phyloP scores from a whole-genome alignment of 2,797 vertebrate species.

The Bucorvus abyssinicus region DNA sequence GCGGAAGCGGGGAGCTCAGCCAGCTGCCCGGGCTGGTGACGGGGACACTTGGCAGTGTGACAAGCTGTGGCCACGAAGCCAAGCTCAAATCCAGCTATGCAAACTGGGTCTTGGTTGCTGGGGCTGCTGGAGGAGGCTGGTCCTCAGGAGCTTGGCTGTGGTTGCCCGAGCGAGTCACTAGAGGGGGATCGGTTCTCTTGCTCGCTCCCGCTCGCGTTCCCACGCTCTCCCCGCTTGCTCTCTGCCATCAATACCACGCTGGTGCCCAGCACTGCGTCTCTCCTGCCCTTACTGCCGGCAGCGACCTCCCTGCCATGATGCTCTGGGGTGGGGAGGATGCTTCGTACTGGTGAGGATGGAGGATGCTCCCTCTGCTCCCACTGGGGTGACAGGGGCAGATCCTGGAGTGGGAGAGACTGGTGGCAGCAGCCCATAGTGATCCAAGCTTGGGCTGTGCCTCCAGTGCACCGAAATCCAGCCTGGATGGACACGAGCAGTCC shows the following conservation, averaged over 20 bases:
- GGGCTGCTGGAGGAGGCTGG: not conserved
- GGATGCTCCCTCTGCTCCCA: not conserved
- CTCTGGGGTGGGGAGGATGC: not conserved
- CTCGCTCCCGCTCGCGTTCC: not conserved
- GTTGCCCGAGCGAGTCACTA: constrained; percentile 19
- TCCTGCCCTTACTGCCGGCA: not conserved
- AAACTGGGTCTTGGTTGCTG: not conserved
- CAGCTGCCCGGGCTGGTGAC: not conserved
- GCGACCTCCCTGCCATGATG: not conserved
- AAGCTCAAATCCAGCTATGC: not conserved
- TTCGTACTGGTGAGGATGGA: rapidly evolving
- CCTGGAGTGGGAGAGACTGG: not conserved
- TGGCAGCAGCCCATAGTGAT: rapidly evolving
- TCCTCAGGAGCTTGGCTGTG: not conserved
- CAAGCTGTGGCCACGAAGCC: not conserved
- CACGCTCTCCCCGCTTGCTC: not conserved
- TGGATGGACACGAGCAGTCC: rapidly evolving
- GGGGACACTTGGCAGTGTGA: not conserved
- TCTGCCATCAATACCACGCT: not conserved
- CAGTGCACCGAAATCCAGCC: not conserved
- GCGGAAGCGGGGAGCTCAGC: not conserved
- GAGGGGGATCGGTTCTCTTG: constrained; percentile 20
- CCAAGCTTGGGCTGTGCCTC: not conserved
- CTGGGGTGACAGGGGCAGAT: not conserved
- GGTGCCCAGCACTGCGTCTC: not conserved